These are phyloP conservation scores for Cyprinodon diabolis DNA, from an alignment of 2,797 vertebrate species.

Conservation along the genomic window DNA sequence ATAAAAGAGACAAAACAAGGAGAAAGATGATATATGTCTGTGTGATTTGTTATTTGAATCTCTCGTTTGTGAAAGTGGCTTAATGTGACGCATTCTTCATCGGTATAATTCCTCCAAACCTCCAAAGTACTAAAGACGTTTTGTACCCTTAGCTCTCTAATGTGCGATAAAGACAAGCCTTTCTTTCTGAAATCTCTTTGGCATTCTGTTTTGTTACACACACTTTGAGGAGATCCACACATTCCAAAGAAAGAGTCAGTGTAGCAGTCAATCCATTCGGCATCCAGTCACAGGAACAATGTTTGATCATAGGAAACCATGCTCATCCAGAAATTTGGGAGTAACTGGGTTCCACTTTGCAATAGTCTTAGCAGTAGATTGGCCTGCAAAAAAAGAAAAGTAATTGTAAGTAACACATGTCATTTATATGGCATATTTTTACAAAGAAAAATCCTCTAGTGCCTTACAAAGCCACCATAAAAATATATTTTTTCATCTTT, in stretches of 20 bases:
- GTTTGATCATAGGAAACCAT: conserved; percentile 78
- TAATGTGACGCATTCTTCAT: conserved; percentile 59
- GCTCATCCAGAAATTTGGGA: conserved; percentile 80
- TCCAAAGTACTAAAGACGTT: conserved; percentile 14
- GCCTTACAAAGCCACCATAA: too few species aligned
- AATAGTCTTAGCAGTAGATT: conserved; percentile 63
- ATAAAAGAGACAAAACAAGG: conserved; percentile 15
- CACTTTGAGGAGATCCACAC: background rate
- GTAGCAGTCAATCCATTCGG: conserved; percentile 35
- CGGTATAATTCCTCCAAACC: conserved; percentile 6
- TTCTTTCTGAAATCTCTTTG: conserved; percentile 65
- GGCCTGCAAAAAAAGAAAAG: conserved; percentile 62
- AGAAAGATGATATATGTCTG: conserved; percentile 3
- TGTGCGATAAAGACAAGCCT: conserved; percentile 56
- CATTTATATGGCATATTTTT: background rate
- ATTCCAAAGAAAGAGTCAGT: conserved; percentile 13
- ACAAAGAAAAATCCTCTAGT: background rate
- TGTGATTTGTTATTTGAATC: conserved; percentile 34
- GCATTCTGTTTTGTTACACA: conserved; percentile 49
- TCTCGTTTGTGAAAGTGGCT: conserved; percentile 59
- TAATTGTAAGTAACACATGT: background rate
- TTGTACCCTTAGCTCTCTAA: conserved; percentile 40
- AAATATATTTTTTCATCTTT: background rate
- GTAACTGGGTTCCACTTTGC: conserved; percentile 82
- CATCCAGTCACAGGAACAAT: conserved; percentile 28